These are phyloP conservation scores for Junco hyemalis DNA, from an alignment of 2,113 vertebrate genomes.

Conservation along the genomic window DNA sequence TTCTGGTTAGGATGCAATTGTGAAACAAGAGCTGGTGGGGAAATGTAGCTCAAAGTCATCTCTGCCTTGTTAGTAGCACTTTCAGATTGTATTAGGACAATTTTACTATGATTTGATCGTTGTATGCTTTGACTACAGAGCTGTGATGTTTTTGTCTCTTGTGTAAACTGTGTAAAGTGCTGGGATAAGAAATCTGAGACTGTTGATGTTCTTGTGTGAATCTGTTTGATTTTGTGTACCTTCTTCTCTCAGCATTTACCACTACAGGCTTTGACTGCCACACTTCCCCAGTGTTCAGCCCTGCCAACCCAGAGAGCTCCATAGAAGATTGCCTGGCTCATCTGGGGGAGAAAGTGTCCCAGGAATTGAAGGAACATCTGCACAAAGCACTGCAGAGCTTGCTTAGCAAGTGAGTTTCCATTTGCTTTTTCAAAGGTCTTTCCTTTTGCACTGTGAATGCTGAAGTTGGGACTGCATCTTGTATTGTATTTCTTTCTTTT, in stretches of 20 bases:
- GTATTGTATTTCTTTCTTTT: not conserved
- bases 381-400: conserved; percentile 78
- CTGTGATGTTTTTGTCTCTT: not conserved
- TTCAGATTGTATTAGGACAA: not conserved
- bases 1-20: not conserved
- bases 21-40: not conserved
- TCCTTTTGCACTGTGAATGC: not conserved
- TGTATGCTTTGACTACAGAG: not conserved
- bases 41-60: not conserved
- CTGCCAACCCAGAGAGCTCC: conserved; percentile 84
- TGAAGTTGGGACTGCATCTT: not conserved
- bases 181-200: not conserved
- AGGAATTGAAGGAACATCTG: conserved; percentile 79
- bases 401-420: conserved; percentile 83
- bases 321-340: conserved; percentile 88
- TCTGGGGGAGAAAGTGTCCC: conserved; percentile 78
- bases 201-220: not conserved
- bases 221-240: not conserved
- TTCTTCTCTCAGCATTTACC: conserved; percentile 76
- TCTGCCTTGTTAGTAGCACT: not conserved
- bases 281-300: conserved; percentile 88
- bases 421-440: conserved; percentile 1
- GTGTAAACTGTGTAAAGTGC: not conserved
- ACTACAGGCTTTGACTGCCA: conserved; percentile 85
- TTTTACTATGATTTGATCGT: not conserved